Evolutionary conservation across 2,888 invertebrate genomes (phyloP).

Genomic region (Mesorhabditis spiculigera): DNA sequence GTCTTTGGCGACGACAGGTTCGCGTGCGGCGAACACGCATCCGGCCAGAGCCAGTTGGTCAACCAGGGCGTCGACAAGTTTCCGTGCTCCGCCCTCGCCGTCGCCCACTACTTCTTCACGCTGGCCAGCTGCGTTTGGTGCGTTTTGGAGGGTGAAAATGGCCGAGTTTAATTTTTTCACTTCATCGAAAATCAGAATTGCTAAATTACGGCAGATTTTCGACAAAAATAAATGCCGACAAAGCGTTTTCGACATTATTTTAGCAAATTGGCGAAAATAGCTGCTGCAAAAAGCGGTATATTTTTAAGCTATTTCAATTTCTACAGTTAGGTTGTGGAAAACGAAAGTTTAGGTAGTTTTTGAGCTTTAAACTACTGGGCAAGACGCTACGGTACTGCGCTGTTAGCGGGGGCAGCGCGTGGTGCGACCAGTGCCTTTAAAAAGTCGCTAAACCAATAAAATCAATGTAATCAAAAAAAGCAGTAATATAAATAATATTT

Average conservation of each 20-base stretch:
- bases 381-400: too few relatives aligned
- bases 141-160: slow-evolving; percentile 67
- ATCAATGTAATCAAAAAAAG: too few relatives aligned
- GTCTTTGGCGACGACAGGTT: slow-evolving; percentile 43
- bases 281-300: too few relatives aligned
- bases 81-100: slow-evolving; percentile 86
- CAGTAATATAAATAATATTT: too few relatives aligned
- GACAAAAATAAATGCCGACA: not conserved
- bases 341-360: not conserved
- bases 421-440: too few relatives aligned
- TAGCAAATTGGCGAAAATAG: too few relatives aligned
- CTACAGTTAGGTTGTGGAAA: not conserved
- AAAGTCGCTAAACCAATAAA: too few relatives aligned
- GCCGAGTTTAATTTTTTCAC: slow-evolving; percentile 58
- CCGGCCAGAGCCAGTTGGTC: slow-evolving; percentile 39
- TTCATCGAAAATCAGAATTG: too few relatives aligned
- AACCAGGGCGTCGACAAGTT: slow-evolving; percentile 62
- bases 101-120: slow-evolving; percentile 87
- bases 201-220: not conserved
- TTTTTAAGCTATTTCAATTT: too few relatives aligned
- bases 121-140: slow-evolving; percentile 52
- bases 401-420: too few relatives aligned
- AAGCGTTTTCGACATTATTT: not conserved
- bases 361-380: not conserved
- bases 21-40: slow-evolving; percentile 45